Base-by-base conservation (phyloP, 2,888 invertebrate species). In the Micropterix aruncella region DNA sequence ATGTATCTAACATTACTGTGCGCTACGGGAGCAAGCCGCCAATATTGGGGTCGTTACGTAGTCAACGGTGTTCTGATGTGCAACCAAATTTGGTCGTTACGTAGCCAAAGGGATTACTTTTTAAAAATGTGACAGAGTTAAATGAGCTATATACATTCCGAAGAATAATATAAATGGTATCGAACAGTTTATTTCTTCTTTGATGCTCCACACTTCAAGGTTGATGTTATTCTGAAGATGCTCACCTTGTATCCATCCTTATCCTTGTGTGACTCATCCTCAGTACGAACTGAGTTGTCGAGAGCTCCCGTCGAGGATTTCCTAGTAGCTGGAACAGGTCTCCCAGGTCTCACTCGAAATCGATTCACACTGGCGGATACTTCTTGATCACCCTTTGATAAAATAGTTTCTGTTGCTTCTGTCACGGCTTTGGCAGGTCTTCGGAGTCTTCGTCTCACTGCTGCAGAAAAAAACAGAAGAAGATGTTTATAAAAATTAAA, bases 211-310 rank as follows among this genome's bases (percentile, higher is more conserved):
- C n/a, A n/a, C 7, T 14, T 5, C 19, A 19, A 9, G 16, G 27
- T 3, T 16, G 42, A 4, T 36, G 15, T n/a, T 36, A n/a, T 37
- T 27, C 37, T 43, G n/a, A 17, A 19, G 16, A 14, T 3, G 44
- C 56, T 55, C 51, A 74, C 76, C 66, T 84, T 84, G 57, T 83
- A 81, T 41, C 80, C 81, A 69, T 81, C 80, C 53, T 80, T 80
- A 49, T 79, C 76, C 51, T 79, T 79, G 47, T 75, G 77, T 46
- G 61, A 61, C 39, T 75, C 71, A 41, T 65, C 59, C 36, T 74
- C 75, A 5, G 73, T 65, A 2, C 68, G 61, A 5, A 76, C 66
- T 2, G 74, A 71, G 50, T 76, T 76, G 54, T 75, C 70, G 16
- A 68, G 60, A 1, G 69, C 69, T 1, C 73, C 73, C 50, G 60